Conservation (phyloP, 2,888 invertebrate genomes). For the Chironomus riparius region DNA sequence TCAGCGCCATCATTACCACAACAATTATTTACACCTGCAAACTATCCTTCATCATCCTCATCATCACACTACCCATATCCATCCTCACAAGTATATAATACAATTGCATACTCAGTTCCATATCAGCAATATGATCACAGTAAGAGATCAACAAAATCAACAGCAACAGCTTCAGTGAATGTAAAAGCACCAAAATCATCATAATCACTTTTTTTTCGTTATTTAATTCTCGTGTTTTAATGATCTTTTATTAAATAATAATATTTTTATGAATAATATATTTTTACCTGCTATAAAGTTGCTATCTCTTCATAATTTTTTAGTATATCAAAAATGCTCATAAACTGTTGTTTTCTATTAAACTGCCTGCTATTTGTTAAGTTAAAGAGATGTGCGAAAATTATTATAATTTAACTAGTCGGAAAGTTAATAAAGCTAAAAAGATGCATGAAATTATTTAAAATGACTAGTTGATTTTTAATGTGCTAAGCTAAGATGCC, state of each 20-base stretch:
- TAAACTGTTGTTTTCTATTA: too few relatives aligned
- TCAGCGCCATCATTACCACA: conserved; percentile 29
- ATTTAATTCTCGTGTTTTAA: not conserved
- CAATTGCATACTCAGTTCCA: conserved; percentile 33
- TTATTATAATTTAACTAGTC: too few relatives aligned
- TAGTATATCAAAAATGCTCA: too few relatives aligned
- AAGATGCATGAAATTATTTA: too few relatives aligned
- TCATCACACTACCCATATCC: conserved; percentile 32
- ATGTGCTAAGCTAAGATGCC: too few relatives aligned
- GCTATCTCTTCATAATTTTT: too few relatives aligned
- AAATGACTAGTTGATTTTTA: too few relatives aligned
- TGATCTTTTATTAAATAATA: not conserved
- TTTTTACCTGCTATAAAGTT: too few relatives aligned
- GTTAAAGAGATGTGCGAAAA: too few relatives aligned
- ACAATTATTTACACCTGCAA: conserved; percentile 31
- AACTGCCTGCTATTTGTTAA: too few relatives aligned
- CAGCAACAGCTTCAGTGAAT: not conserved
- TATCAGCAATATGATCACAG: conserved; percentile 15
- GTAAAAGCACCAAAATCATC: conserved; percentile 10
- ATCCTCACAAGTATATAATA: conserved; percentile 36
- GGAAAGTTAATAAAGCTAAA: too few relatives aligned
- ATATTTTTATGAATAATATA: too few relatives aligned
- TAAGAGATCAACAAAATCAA: conserved; percentile 23
- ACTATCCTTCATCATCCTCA: conserved; percentile 29
- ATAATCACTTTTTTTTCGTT: not conserved